Conservation (phyloP, 2,888 invertebrate genomes). For the Acrobasis consociella region DNA sequence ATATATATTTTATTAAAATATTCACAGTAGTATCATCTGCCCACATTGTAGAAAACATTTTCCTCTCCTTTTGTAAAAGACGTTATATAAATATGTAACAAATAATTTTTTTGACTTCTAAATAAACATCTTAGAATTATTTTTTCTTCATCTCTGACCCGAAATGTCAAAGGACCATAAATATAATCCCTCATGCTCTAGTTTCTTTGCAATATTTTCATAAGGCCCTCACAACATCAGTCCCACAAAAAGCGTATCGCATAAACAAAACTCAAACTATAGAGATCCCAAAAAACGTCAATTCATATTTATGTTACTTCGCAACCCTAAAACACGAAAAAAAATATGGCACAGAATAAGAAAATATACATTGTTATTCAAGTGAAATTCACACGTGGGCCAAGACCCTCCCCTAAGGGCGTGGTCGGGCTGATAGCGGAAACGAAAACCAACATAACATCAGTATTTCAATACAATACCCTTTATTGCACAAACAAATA, state of each 20-base stretch:
- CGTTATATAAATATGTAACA: no score
- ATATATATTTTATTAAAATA: no score
- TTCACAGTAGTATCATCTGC: no score
- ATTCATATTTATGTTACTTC: slow-evolving; percentile 25
- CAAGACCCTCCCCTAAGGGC: slow-evolving; percentile 18
- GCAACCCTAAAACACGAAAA: slow-evolving; percentile 24
- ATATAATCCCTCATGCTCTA: slow-evolving; percentile 10
- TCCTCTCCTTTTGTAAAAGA: no score
- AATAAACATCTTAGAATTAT: no score
- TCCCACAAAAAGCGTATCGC: slow-evolving; percentile 18
- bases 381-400: slow-evolving; percentile 36
- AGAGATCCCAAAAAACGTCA: slow-evolving; percentile 21
- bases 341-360: slow-evolving; percentile 31
- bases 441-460: background rate
- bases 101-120: no score
- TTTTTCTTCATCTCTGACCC: background rate
- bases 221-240: slow-evolving; percentile 5
- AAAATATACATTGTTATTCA: slow-evolving; percentile 36
- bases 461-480: no score
- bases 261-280: slow-evolving; percentile 22
- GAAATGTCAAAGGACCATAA: slow-evolving; percentile 1
- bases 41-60: no score
- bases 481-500: no score
- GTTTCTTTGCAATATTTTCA: slow-evolving; percentile 6
- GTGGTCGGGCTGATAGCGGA: background rate